phyloP scores from a whole-genome alignment of 2,888 invertebrate species.

The Acanthacorydalis orientalis region DNA sequence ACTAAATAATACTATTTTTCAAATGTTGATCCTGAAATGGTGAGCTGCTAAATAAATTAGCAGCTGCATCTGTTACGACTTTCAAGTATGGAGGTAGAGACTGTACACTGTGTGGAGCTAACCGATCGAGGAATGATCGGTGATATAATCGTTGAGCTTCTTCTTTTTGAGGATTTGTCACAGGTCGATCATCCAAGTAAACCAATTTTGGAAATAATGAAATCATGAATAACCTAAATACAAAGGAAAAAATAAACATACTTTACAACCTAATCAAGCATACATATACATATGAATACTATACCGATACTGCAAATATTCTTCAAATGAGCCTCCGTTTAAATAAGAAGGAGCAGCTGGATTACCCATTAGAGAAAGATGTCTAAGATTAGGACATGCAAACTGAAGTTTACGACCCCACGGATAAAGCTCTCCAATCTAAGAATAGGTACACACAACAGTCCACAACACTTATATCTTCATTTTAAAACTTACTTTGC shows the following conservation, averaged over 20 bases:
- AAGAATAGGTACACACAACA: conserved; percentile 37
- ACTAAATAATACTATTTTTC: conserved; percentile 7
- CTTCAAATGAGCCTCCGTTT: conserved; percentile 57
- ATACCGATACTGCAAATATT: conserved; percentile 62
- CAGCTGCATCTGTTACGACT: conserved; percentile 15
- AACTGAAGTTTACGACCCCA: conserved; percentile 53
- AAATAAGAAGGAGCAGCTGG: conserved; percentile 61
- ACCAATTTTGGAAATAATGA: conserved; percentile 50
- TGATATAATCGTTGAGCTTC: conserved; percentile 46
- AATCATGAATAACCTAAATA: conserved; percentile 48
- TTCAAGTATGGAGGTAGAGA: conserved; percentile 17
- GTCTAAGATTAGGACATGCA: conserved; percentile 55
- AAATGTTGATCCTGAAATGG: conserved; percentile 6
- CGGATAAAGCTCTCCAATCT: conserved; percentile 42
- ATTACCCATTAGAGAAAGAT: conserved; percentile 74
- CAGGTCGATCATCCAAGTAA: conserved; percentile 52
- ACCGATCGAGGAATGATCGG: conserved; percentile 37
- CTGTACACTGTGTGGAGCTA: conserved; percentile 19
- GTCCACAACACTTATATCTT: not conserved
- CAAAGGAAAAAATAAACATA: not conserved
- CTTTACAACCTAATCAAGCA: not conserved
- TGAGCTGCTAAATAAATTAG: conserved; percentile 13
- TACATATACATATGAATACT: conserved; percentile 2
- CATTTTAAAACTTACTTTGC: conserved; percentile 29
- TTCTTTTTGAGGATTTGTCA: conserved; percentile 44